Base-by-base conservation (phyloP, 2,113 vertebrate genomes). In the Anser brachyrhynchus region DNA sequence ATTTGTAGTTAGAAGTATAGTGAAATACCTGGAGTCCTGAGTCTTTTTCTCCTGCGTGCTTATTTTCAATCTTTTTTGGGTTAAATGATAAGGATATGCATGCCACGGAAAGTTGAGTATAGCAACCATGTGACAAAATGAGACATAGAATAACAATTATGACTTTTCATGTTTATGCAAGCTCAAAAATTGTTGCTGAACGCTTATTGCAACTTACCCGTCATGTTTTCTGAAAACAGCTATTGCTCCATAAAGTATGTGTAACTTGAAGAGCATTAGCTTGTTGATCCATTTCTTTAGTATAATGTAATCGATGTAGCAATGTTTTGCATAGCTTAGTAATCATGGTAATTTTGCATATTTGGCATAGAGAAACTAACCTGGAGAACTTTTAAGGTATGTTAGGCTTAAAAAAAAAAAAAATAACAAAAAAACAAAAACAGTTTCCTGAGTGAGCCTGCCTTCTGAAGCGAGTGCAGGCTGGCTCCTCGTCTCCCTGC, bases 11-110 rank as follows among this genome's bases (percentile, higher is more conserved):
- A 5, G 37, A 23, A n/a, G 10, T 3, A 52, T 8, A 41, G 71
- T 51, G 74, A 75, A 71, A 71, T 17, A 10, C 37, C 51, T 52
- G 21, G 33, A 66, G 41, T 11, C 33, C 35, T 6, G 0, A 5
- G 17, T 2, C 22, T 13, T 11, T 39, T 52, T 52, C 23, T 52
- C 26, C 28, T 21, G 29, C 6, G 15, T 15, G 0, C 54, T 35
- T 69, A 10, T 43, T 74, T 70, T 6, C 13, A n/a, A 3, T 17
- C 51, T 74, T 0, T 0, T 59, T 35, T 44, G 49, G n/a, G 54
- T 61, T 43, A 16, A 75, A 11, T 18, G 25, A 1, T 13, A 4
- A 51, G 43, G 19, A 59, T 5, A 1, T 15, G 2, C 37, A 14
- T 72, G 70, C 37, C 37, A 4, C 39, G 58, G 54, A 10, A 52